Evolutionary conservation across 1,140 invertebrate genomes (phyloP), one percentile per base, ranked within the genome.

Genomic region (Bombus picipes): DNA sequence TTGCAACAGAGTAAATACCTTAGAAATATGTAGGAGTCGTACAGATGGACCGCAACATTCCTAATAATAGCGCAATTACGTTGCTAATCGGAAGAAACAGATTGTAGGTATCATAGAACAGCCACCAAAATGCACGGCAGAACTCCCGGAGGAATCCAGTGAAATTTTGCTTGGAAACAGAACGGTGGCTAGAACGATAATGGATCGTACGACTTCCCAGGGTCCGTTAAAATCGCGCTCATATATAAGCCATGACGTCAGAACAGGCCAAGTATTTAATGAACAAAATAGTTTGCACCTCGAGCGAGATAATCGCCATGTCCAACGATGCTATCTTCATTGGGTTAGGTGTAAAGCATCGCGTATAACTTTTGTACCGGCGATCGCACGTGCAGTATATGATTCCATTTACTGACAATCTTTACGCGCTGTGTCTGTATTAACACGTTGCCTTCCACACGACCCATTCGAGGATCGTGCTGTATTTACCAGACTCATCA

Each of bases 1-100:
- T 62, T 8, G 32, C 57, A 28, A 28, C 28, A 37, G 37, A 22
- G 5, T 59, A 83, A 66, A 57, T 43, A 43, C 25, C 70, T 41
- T 1, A n/a, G 32, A 65, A 73, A 34, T 59, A 53, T 22, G 47
- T 53, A 39, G 12, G 9, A 81, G 22, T n/a, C n/a, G 59, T 22
- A 25, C 5, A 18, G 43, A 85, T 53, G 76, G 65, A 68, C 32
- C 34, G 37, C 32, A 59, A 62, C 80, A 76, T 65, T 87, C 57
- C 80, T 72, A 66, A 89, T 85, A 89, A 88, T 78, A 80, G 82
- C 62, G 74, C 86, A 75, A 89, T 89, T 89, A 88, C 79, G 47
- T 79, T 72, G 81, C 68, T 82, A 83, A 88, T 71, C 79, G 83
- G 81, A 88, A 85, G 88, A 89, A 89, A 86, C 83, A 80, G 83